Evolutionary conservation across 2,888 invertebrate genomes (phyloP).

Genomic region (Scaptomyza reducta): DNA sequence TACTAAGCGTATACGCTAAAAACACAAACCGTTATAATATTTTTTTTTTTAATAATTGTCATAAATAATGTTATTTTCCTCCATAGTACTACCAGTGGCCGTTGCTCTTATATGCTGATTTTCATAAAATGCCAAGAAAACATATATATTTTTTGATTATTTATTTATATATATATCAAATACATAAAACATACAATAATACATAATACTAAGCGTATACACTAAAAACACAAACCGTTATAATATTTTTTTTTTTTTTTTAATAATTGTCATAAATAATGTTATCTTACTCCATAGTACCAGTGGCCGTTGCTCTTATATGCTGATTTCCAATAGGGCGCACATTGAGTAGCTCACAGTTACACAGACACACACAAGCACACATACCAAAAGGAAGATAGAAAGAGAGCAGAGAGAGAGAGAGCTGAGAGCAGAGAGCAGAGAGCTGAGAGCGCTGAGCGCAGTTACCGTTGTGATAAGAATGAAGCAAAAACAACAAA

Average conservation of each 20-base stretch:
- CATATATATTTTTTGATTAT: no score
- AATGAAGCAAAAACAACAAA: slow-evolving; percentile 42
- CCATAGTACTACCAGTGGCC: not conserved
- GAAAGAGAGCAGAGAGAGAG: not conserved
- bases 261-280: not conserved
- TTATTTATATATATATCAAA: no score
- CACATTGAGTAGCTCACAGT: not conserved
- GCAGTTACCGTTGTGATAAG: slow-evolving; percentile 62
- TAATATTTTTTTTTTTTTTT: not conserved
- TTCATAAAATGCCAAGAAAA: no score
- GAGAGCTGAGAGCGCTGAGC: slow-evolving; percentile 2
- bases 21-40: not conserved
- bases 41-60: not conserved
- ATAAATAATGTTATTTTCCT: not conserved
- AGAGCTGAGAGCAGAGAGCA: slow-evolving; percentile 3
- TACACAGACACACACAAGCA: slow-evolving; percentile 4
- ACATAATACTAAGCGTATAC: no score
- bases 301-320: slow-evolving; percentile 3
- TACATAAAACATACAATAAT: no score
- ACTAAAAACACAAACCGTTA: not conserved
- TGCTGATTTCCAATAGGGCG: slow-evolving; percentile 1
- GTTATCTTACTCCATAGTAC: not conserved
- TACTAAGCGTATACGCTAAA: not conserved
- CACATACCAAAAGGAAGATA: not conserved
- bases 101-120: slow-evolving; percentile 9